A percentile compares a stretch with the other conserved stretches of the same genome.
Conservation (phyloP, 2,113 vertebrate species). For the Orthonyx spaldingii region DNA sequence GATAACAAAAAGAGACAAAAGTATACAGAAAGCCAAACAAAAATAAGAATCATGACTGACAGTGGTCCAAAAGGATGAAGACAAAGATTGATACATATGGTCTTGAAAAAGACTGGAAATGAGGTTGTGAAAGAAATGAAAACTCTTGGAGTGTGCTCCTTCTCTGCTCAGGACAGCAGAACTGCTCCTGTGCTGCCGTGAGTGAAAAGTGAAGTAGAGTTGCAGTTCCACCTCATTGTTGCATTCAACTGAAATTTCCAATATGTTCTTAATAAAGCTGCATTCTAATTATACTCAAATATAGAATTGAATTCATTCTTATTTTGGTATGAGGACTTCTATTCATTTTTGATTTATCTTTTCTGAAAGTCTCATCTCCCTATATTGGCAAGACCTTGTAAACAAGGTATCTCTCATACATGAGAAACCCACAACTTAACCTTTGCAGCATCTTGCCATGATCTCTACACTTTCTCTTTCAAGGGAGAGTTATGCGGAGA, state of each 20-base stretch:
- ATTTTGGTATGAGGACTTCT: background rate
- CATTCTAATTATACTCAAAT: background rate
- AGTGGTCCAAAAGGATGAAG: background rate
- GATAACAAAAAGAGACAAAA: background rate
- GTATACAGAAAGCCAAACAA: background rate
- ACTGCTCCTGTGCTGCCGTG: background rate
- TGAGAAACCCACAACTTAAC: background rate
- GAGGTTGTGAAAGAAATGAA: background rate
- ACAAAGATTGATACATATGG: background rate
- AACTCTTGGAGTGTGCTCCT: background rate
- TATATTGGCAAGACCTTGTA: background rate
- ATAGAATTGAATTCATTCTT: background rate
- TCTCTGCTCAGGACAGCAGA: background rate
- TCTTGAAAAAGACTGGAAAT: background rate
- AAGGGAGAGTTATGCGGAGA: background rate
- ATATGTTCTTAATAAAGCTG: background rate
- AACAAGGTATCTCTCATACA: background rate
- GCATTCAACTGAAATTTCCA: background rate
- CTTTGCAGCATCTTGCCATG: background rate
- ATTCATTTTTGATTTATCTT: background rate
- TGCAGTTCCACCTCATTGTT: fast-evolving
- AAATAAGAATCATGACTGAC: background rate
- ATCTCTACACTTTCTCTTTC: background rate
- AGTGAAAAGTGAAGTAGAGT: background rate
- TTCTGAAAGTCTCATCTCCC: background rate